Evolutionary conservation across 2,888 invertebrate genomes (phyloP).

Genomic region (Rotaria macrura): DNA sequence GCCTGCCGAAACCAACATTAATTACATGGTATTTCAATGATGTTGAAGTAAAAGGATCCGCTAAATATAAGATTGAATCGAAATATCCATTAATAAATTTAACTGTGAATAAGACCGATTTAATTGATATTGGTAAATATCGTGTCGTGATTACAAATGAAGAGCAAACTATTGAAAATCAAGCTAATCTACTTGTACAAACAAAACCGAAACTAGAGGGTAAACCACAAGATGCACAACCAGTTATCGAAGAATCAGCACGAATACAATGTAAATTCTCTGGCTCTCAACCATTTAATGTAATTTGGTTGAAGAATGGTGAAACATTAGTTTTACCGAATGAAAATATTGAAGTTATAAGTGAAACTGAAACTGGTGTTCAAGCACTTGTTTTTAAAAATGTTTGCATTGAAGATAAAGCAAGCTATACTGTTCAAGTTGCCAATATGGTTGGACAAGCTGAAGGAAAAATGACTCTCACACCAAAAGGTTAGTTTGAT

Average conservation of each 20-base stretch:
- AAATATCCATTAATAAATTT: constrained; percentile 31
- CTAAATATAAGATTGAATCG: constrained; percentile 33
- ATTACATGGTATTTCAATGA: constrained; percentile 61
- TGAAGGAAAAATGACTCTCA: constrained; percentile 24
- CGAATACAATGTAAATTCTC: constrained; percentile 16
- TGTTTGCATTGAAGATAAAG: constrained; percentile 23
- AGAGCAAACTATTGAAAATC: background rate
- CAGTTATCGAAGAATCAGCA: background rate
- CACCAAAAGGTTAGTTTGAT: constrained; percentile 1
- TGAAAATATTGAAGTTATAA: constrained; percentile 14
- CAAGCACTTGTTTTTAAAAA: constrained; percentile 17
- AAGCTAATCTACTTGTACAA: background rate
- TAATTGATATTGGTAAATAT: background rate
- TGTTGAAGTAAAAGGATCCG: constrained; percentile 24
- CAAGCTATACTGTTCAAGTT: constrained; percentile 32
- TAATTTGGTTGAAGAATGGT: background rate
- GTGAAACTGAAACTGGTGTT: constrained; percentile 14
- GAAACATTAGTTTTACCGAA: background rate
- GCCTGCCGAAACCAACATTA: constrained; percentile 71
- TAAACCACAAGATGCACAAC: constrained; percentile 20
- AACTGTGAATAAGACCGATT: constrained; percentile 19
- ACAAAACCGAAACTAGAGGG: constrained; percentile 21
- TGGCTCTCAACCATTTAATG: background rate
- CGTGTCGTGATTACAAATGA: background rate
- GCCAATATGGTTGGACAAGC: constrained; percentile 33